phyloP scores from a whole-genome alignment of 2,797 vertebrate species.

The Alcedo atthis region DNA sequence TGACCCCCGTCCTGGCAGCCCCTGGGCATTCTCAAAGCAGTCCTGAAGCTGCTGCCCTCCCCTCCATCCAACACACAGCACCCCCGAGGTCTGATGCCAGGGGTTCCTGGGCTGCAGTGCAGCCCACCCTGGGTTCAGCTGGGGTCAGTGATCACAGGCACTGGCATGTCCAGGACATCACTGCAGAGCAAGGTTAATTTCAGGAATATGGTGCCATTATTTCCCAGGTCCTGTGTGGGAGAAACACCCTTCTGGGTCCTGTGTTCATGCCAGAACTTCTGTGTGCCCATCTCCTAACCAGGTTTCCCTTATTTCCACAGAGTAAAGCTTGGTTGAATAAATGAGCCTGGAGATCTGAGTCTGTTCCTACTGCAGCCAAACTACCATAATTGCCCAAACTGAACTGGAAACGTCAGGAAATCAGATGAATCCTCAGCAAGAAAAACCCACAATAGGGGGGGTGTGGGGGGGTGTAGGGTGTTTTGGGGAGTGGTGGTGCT shows the following conservation, averaged over 20 bases:
- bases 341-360: neutral
- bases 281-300: neutral
- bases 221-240: neutral
- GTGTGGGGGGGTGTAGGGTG: too few relatives aligned
- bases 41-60: neutral
- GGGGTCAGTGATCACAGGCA: neutral
- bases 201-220: neutral
- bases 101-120: neutral
- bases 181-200: neutral
- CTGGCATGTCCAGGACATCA: neutral
- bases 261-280: neutral
- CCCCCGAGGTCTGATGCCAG: neutral
- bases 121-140: neutral
- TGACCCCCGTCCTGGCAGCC: too few relatives aligned
- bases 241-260: neutral
- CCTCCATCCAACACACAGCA: neutral
- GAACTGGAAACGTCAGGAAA: neutral
- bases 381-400: neutral
- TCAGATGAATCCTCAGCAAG: neutral
- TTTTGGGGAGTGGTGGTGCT: fast-evolving
- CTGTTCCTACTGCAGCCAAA: neutral
- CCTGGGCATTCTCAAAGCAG: neutral
- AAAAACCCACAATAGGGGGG: too few relatives aligned
- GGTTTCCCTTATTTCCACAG: neutral
- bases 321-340: neutral